phyloP scores from a whole-genome alignment of 2,888 invertebrate species.

The Pheosia tremula region DNA sequence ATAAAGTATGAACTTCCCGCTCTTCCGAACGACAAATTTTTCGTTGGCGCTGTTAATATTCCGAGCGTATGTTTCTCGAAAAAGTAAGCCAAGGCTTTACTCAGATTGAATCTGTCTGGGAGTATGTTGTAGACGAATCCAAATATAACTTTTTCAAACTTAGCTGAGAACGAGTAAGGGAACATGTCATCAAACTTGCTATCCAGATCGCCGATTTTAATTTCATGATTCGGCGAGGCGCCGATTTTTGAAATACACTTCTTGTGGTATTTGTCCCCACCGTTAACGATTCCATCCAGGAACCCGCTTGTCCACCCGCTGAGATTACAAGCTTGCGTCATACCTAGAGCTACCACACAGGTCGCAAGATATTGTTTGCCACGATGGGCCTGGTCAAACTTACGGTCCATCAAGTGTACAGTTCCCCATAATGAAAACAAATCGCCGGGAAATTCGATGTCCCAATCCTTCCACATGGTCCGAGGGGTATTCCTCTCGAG shows the following conservation, averaged over 20 bases:
- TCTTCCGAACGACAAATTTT: constrained; percentile 82
- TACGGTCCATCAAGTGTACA: constrained; percentile 84
- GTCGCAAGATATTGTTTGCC: constrained; percentile 87
- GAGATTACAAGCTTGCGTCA: constrained; percentile 84
- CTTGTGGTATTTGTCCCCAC: constrained; percentile 84
- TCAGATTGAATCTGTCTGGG: constrained; percentile 85
- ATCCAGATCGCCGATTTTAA: constrained; percentile 83
- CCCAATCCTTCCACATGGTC: constrained; percentile 86
- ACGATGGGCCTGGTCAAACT: constrained; percentile 80
- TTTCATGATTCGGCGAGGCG: constrained; percentile 79
- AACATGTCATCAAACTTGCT: constrained; percentile 80
- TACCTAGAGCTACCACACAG: constrained; percentile 84
- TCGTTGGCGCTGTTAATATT: constrained; percentile 80
- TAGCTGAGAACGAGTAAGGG: constrained; percentile 83
- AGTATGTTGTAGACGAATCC: constrained; percentile 86
- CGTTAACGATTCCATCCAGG: constrained; percentile 85
- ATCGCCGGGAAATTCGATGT: constrained; percentile 87
- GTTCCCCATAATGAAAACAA: constrained; percentile 88
- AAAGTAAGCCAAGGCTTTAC: constrained; percentile 85
- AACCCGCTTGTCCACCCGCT: constrained; percentile 86
- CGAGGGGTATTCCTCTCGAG: constrained; percentile 61
- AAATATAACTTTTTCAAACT: constrained; percentile 83
- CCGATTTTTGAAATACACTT: constrained; percentile 77
- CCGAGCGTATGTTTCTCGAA: constrained; percentile 83
- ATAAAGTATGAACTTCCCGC: constrained; percentile 85